Conservation (phyloP, 1,140 invertebrate genomes). For the Battus philenor region DNA sequence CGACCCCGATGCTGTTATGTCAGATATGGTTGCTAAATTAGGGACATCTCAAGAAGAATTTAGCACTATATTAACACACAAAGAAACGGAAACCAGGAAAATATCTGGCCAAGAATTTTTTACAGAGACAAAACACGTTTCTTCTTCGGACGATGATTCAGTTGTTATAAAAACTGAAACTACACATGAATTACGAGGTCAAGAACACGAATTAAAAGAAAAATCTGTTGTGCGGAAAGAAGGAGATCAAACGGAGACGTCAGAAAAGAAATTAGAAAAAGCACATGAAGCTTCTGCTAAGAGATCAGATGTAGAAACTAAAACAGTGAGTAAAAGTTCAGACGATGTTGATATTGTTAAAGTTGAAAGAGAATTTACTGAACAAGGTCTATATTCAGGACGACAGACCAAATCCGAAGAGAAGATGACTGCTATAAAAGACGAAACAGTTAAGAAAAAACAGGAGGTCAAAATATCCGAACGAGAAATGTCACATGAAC, state of each 20-base stretch:
- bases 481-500: constrained; percentile 71
- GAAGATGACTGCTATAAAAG: constrained; percentile 71
- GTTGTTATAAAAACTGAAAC: constrained; percentile 70
- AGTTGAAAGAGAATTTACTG: constrained; percentile 65
- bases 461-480: constrained; percentile 73
- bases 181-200: constrained; percentile 63
- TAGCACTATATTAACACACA: constrained; percentile 65
- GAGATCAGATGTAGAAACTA: constrained; percentile 66
- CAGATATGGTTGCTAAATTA: constrained; percentile 62
- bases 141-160: constrained; percentile 72
- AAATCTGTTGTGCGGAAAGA: constrained; percentile 61
- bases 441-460: constrained; percentile 70
- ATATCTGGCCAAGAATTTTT: constrained; percentile 72
- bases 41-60: constrained; percentile 44
- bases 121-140: constrained; percentile 68
- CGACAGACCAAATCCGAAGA: constrained; percentile 75
- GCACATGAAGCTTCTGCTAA: constrained; percentile 68
- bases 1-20: constrained; percentile 59
- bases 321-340: constrained; percentile 63
- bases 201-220: constrained; percentile 71
- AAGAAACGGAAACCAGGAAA: constrained; percentile 70
- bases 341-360: constrained; percentile 64
- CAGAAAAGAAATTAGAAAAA: constrained; percentile 66
- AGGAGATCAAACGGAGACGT: constrained; percentile 68
- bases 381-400: constrained; percentile 69